Conservation (phyloP, 2,888 invertebrate species). For the Ceraclea dissimilis region DNA sequence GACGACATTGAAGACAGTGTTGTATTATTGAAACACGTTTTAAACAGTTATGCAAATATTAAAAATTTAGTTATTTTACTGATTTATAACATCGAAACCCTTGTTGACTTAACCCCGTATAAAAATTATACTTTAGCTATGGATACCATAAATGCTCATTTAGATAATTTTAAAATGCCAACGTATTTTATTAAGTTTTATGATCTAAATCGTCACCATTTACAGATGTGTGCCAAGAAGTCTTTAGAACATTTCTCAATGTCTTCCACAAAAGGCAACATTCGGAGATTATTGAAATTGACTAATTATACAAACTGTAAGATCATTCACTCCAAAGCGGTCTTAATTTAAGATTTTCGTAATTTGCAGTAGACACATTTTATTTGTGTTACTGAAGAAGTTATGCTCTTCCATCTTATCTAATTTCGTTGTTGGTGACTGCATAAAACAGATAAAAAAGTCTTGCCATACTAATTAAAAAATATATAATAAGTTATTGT, state of each 20-base stretch:
- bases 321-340: slow-evolving; percentile 39
- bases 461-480: too few relatives aligned
- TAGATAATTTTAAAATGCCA: slow-evolving; percentile 30
- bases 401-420: too few relatives aligned
- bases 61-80: slow-evolving; percentile 36
- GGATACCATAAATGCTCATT: slow-evolving; percentile 29
- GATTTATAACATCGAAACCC: slow-evolving; percentile 37
- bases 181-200: slow-evolving; percentile 37
- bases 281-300: slow-evolving; percentile 34
- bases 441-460: too few relatives aligned
- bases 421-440: too few relatives aligned
- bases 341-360: too few relatives aligned
- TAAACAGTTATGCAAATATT: slow-evolving; percentile 30
- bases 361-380: too few relatives aligned
- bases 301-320: slow-evolving; percentile 42
- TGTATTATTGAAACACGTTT: slow-evolving; percentile 29
- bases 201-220: slow-evolving; percentile 32
- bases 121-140: background rate
- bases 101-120: slow-evolving; percentile 28
- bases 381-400: too few relatives aligned
- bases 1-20: slow-evolving; percentile 31
- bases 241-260: slow-evolving; percentile 2
- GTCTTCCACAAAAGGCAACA: slow-evolving; percentile 31
- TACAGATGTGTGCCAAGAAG: slow-evolving; percentile 36
- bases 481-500: too few relatives aligned